Evolutionary conservation across 2,888 invertebrate species (phyloP), one percentile per base, ranked within the genome.

Genomic region (Eilema griseolum): DNA sequence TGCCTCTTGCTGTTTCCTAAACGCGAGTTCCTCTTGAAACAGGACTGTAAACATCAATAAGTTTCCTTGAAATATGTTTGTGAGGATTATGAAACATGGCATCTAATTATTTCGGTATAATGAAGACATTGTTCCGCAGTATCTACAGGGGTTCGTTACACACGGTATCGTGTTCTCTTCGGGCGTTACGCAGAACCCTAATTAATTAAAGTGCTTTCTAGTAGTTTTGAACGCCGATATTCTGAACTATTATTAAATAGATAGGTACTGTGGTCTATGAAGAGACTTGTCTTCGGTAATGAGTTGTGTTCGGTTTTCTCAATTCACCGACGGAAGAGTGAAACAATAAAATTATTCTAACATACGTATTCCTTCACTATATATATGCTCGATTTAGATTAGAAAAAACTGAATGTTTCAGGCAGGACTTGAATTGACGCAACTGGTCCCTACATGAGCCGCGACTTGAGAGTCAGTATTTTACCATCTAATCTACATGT

Each of bases 191-290:
- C 41, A 26, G 12, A 69, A 57, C 61, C 14, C 66, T 78, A 81
- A 83, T 84, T 84, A 80, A 77, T 76, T 61, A 80, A 70, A 81
- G 82, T 81, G 78, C 79, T 70, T 78, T 76, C 68, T 73, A 71
- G 69, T 78, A 79, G 60, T 73, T 77, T 56, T 63, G 20, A 68
- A 71, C 74, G n/a, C 20, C 20, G 52, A 20, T 52, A 41, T 16
- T 3, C 46, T 20, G 52, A 52, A n/a, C 52, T n/a, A 52, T 52
- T 52, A 52, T 52, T 52, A 46, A n/a, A n/a, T n/a, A n/a, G n/a
- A n/a, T n/a, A n/a, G n/a, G 20, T 46, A 52, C 52, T n/a, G 7
- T n/a, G 20, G n/a, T n/a, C n/a, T 52, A 52, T 52, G 52, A 46
- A 20, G 52, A 52, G 10, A n/a, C n/a, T 52, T 52, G n/a, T n/a